These are phyloP conservation scores for Leptinotarsa peninsularis DNA, from an alignment of 2,888 invertebrate species.

Conservation along the genomic window DNA sequence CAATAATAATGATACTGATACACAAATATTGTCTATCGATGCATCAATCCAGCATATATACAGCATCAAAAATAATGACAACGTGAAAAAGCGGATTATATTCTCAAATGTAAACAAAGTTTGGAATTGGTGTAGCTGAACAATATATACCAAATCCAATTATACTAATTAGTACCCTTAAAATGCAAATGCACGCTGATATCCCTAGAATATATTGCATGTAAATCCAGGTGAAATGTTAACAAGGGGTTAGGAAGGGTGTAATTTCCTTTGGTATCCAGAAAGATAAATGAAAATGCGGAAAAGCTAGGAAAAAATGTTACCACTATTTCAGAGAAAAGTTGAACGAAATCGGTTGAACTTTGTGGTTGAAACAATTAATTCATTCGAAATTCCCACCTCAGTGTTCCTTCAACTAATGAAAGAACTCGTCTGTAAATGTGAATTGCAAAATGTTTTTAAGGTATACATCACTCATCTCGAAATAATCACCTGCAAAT, in stretches of 20 bases:
- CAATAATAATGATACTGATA: background rate
- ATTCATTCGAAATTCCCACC: too few relatives aligned
- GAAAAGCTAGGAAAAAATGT: background rate
- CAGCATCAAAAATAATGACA: constrained; percentile 21
- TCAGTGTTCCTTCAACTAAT: too few relatives aligned
- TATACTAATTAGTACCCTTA: constrained; percentile 46
- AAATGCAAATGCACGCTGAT: constrained; percentile 46
- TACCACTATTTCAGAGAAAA: background rate
- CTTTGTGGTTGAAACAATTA: too few relatives aligned
- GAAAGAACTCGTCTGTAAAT: too few relatives aligned
- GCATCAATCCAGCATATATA: background rate
- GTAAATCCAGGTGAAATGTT: constrained; percentile 47
- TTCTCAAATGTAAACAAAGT: constrained; percentile 29
- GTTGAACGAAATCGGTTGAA: too few relatives aligned
- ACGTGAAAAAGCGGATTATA: constrained; percentile 27
- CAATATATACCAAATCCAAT: constrained; percentile 41
- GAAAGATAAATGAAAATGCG: constrained; percentile 28
- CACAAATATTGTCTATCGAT: constrained; percentile 8
- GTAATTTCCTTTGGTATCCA: constrained; percentile 36
- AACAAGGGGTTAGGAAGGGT: constrained; percentile 42
- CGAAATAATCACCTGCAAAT: too few relatives aligned
- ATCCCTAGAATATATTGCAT: constrained; percentile 44
- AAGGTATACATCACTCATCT: too few relatives aligned
- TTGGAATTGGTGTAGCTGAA: constrained; percentile 17
- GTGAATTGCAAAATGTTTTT: too few relatives aligned